Evolutionary conservation across 2,113 vertebrate genomes (phyloP), one percentile per base, ranked within the genome.

Genomic region (Nibea albiflora): DNA sequence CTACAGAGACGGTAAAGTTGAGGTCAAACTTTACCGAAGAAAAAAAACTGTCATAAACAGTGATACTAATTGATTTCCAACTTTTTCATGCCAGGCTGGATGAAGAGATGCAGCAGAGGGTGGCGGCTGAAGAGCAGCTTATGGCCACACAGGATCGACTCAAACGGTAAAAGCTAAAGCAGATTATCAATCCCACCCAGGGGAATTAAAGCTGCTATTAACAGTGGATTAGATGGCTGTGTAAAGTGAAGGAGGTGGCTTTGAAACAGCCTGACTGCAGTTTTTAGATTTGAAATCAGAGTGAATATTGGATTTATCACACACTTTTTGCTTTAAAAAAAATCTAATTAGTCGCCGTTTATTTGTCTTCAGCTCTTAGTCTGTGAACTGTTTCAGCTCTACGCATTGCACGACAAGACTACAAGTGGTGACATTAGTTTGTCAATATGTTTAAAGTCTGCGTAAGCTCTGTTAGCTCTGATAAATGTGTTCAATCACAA

Each of bases 51-150:
- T 20, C 3, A 60, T 4, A 60, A 8, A 2, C 2, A 6, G 3
- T 14, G 11, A 71, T 0, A 20, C 19, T 64, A 11, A 73, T n/a
- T 0, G 3, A 66, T 47, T 47, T 74, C 61, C 7, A 66, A 62
- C 31, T 42, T 11, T 52, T 52, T 10, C 52, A 11, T 50, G 4
- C 84, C 92, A 99, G 98, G 84, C 87, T 97, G 75, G 93, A 95
- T 0, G 96, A 97, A 78, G 94, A 96, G 69, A 94, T 89, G 91
- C 49, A 96, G 83, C 91, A 94, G 84, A 82, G 95, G 90, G 35
- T 95, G 85, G 73, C 89, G 63, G 81, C 97, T 2, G 96, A 97
- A 91, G 95, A 97, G 84, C 95, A 95, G 76, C 93, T 99, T 39
- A 93, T 95, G 70, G 96, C 94, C 49, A 95, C 96, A 12, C 94